Conservation (phyloP, 2,113 vertebrate genomes). For the Indicator maculatus region DNA sequence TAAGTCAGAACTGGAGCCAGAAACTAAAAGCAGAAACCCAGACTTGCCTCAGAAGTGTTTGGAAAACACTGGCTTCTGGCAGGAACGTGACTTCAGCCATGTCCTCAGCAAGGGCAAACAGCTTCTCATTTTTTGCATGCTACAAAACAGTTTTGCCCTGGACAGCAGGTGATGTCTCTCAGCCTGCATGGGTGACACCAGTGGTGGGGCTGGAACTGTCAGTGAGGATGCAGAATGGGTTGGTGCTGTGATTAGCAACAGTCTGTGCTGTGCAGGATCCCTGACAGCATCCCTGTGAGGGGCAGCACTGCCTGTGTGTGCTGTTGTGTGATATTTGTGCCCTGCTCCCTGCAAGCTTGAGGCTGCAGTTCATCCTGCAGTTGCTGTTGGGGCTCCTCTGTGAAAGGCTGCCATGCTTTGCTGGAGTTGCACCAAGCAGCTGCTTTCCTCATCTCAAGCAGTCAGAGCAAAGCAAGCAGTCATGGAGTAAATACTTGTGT, state of each 20-base stretch:
- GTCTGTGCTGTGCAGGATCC: not conserved
- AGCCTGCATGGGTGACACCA: not conserved
- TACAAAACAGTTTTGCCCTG: not conserved
- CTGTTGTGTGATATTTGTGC: fast-evolving
- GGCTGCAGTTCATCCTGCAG: not conserved
- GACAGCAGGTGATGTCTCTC: not conserved
- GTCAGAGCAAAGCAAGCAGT: not conserved
- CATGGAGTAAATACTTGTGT: not conserved
- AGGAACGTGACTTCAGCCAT: not conserved
- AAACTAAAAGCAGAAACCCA: not conserved
- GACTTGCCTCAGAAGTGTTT: not conserved
- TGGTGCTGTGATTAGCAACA: not conserved
- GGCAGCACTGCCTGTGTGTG: fast-evolving
- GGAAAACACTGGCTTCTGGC: not conserved
- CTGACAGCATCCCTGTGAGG: not conserved
- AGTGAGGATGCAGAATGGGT: not conserved
- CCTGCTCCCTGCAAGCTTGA: fast-evolving
- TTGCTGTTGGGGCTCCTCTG: not conserved
- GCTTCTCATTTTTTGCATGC: not conserved
- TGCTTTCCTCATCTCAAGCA: not conserved
- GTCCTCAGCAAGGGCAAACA: not conserved
- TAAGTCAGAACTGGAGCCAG: not conserved
- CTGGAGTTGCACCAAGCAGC: not conserved
- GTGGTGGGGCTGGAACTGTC: not conserved
- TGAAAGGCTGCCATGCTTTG: not conserved